These are phyloP conservation scores for Mnemiopsis leidyi DNA, from an alignment of 37 sponge, comb jelly and placozoan genomes.

Conservation along the genomic window DNA sequence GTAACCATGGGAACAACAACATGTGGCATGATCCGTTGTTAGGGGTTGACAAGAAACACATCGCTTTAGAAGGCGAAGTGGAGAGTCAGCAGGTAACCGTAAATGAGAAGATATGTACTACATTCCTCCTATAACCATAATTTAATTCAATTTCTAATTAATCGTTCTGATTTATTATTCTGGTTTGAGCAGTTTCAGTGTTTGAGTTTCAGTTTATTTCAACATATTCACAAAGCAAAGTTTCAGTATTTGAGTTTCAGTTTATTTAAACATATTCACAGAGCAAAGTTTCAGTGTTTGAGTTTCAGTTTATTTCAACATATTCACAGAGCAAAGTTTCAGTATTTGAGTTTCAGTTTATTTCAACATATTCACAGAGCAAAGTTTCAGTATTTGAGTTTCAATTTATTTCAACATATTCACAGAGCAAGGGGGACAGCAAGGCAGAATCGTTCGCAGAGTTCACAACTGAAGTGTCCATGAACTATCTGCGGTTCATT, in stretches of 20 bases:
- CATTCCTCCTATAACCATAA: too few relatives aligned
- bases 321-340: background rate
- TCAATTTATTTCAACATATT: background rate
- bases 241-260: background rate
- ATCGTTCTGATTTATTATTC: background rate
- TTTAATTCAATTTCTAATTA: too few relatives aligned
- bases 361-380: background rate
- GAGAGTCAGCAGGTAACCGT: background rate
- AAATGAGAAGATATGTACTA: background rate
- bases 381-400: background rate
- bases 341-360: background rate
- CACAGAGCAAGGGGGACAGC: background rate
- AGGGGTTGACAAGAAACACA: background rate
- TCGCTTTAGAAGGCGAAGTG: background rate
- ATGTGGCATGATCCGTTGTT: constrained; percentile 51
- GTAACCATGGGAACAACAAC: background rate
- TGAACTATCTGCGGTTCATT: constrained; percentile 45
- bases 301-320: background rate
- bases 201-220: background rate
- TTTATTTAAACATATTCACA: background rate
- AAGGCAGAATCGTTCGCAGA: constrained; percentile 51
- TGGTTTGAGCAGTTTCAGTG: background rate
- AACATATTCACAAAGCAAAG: too few relatives aligned
- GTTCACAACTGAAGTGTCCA: constrained; percentile 16
- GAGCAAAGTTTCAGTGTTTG: background rate